Evolutionary conservation across 2,888 invertebrate species (phyloP), one percentile per base, ranked within the genome.

Genomic region (Ectemnius cavifrons): DNA sequence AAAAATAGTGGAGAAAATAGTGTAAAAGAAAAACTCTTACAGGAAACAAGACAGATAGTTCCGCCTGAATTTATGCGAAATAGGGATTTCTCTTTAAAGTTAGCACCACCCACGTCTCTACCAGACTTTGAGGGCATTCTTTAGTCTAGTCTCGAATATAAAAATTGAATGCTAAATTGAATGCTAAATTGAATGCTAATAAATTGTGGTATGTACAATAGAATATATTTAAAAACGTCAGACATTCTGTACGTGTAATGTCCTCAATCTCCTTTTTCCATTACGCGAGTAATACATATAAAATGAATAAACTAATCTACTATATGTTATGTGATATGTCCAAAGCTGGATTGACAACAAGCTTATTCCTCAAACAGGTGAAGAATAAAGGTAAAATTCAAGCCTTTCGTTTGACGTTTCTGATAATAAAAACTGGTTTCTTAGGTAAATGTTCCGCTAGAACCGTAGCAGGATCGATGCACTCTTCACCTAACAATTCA

Each of bases 51-150:
- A 71, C 80, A 78, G 67, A 86, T 89, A 70, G 66, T 88, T 37
- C 89, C 90, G 65, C 90, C 91, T 18, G 84, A 83, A 66, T 90
- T 91, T 71, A 87, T 90, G 88, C 84, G 84, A 60, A 85, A 86
- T 57, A 87, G 84, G 79, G 85, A 90, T 74, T 79, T 88, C 20
- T 83, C 89, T 4, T 76, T 90, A 63, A 89, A 85, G 80, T 86
- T 90, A 65, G 90, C 89, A 47, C 90, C 90, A 57, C 89, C 89
- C 71, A 86, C 88, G 62, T 80, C 85, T 64, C 80, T 90, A 78
- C 89, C 90, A 63, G 90, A 91, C 80, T 84, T 91, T 71, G 90
- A 90, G 73, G 90, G 89, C 73, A 87, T 89, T 86, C 88, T 91
- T 87, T 91, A 89, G 88, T 89, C 88, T 89, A 89, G 88, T 89